Evolutionary conservation across 2,797 vertebrate genomes (phyloP), one percentile per base, ranked within the genome.

Genomic region (Austrolebias charrua): DNA sequence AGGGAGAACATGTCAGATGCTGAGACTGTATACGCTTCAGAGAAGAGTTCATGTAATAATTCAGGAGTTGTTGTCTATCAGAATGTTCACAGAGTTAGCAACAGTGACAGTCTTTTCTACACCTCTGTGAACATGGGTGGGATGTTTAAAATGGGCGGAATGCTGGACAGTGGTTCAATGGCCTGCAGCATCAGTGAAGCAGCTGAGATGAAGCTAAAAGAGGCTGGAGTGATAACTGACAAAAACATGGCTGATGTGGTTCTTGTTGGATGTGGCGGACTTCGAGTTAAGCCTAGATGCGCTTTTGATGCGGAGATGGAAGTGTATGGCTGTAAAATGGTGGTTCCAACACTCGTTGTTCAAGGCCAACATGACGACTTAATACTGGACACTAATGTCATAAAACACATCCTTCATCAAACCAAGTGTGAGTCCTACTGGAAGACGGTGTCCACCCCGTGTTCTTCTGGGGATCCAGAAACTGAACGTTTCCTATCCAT

Each of bases 91-190:
- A 65, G 42, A 44, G 47, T 70, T 45, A 16, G 43, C 1, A 58
- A 4, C 2, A 75, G 57, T 53, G 33, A 65, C n/a, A n/a, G 60
- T 45, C 72, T 65, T 5, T 65, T 69, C 28, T 65, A 69, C 57
- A 61, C 45, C 5, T 0, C 42, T 19, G 67, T 53, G 5, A 12
- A 0, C 0, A 18, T 72, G 6, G n/a, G 20, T 58, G 71, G 43
- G 3, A 7, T 12, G 18, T 14, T 77, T 3, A 61, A 1, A 1
- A 20, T 68, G 0, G 48, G 49, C 0, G 40, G 48, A 0, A 71
- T 79, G 68, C 7, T 79, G 57, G 68, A 78, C 24, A 76, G 76
- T 50, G 63, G 54, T 1, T 70, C 53, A 0, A 58, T 62, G 54
- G 62, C 63, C 5, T 70, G 57, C n/a, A 63, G 31, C 18, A 46